A percentile compares a stretch with the other conserved stretches of the same genome.
Evolutionary conservation across 2,113 vertebrate genomes (phyloP).

Genomic region (Oreochromis tanganicae): DNA sequence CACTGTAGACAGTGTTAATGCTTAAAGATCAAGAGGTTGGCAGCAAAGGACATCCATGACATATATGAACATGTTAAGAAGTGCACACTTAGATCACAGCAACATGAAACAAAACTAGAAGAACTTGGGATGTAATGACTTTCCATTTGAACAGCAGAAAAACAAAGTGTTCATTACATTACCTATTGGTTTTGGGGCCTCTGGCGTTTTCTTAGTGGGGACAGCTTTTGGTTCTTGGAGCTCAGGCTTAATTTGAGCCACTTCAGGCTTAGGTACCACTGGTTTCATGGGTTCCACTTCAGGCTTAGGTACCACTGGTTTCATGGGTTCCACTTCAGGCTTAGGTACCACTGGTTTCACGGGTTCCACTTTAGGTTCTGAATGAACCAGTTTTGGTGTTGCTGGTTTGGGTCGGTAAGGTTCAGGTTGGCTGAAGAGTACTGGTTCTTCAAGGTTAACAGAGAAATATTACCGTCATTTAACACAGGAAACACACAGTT

Average conservation of each 20-base stretch:
- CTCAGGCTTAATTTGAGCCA: constrained; percentile 1
- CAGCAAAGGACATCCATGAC: not conserved
- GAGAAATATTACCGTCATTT: constrained; percentile 32
- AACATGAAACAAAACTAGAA: not conserved
- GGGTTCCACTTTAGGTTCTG: not conserved
- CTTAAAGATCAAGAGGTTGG: constrained; percentile 31
- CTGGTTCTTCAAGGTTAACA: constrained; percentile 48
- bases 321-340: not conserved
- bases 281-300: not conserved
- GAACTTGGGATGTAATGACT: not conserved
- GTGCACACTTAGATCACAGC: not conserved
- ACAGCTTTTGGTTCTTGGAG: not conserved
- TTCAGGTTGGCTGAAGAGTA: constrained; percentile 4
- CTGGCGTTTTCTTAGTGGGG: constrained; percentile 15
- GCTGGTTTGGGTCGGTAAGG: not conserved
- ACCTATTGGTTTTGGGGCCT: constrained; percentile 43
- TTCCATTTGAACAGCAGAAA: not conserved
- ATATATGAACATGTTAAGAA: not conserved
- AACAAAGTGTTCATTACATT: constrained; percentile 6
- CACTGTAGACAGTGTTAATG: not conserved
- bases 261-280: not conserved
- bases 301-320: rapidly evolving
- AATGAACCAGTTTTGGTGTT: not conserved
- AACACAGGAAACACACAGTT: not conserved
- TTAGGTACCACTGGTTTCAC: not conserved